Conservation (phyloP, 1,140 invertebrate species). For the Macrotrachela quadricornifera region DNA sequence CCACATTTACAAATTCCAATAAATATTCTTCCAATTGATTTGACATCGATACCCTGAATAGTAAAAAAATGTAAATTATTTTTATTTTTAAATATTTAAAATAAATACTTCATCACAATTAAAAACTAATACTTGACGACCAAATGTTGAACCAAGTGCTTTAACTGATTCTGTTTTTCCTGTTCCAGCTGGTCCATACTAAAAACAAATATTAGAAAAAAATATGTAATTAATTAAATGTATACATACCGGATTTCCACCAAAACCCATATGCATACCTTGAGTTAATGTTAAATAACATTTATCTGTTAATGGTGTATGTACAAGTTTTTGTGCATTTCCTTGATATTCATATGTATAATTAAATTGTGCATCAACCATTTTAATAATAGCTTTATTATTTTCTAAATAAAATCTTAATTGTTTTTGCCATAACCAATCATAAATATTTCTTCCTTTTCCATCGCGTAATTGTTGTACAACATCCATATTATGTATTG, state of each 20-base stretch:
- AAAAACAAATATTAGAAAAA: no score
- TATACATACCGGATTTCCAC: conserved; percentile 62
- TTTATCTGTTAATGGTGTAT: conserved; percentile 75
- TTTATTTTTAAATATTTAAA: not conserved
- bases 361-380: conserved; percentile 70
- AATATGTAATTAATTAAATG: no score
- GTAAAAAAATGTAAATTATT: conserved; percentile 2
- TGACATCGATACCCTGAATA: conserved; percentile 65
- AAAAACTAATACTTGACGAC: conserved; percentile 76
- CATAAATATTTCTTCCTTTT: conserved; percentile 39
- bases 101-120: conserved; percentile 79
- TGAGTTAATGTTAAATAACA: conserved; percentile 85
- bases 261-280: conserved; percentile 76
- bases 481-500: conserved; percentile 66
- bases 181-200: conserved; percentile 85
- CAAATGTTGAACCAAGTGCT: conserved; percentile 64
- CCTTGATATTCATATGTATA: conserved; percentile 97
- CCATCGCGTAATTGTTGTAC: conserved; percentile 50
- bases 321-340: conserved; percentile 64
- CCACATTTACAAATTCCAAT: conserved; percentile 74
- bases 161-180: conserved; percentile 95
- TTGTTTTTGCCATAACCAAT: conserved; percentile 88
- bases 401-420: conserved; percentile 40
- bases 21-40: conserved; percentile 73
- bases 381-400: conserved; percentile 31